Base-by-base conservation (phyloP, 2,113 vertebrate genomes). In the Cyprinodon tularosa region DNA sequence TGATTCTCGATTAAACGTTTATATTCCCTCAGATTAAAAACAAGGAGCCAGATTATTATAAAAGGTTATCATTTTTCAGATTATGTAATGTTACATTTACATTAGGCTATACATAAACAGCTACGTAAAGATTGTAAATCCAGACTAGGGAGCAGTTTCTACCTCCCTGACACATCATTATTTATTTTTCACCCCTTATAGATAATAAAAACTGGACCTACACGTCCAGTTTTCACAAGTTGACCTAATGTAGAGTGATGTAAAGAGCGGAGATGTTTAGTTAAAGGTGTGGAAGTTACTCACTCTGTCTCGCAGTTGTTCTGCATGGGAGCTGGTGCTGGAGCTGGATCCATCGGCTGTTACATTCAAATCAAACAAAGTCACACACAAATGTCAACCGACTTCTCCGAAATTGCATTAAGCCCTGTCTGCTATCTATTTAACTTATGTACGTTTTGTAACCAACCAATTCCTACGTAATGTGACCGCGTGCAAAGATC, bases 261-360 rank as follows among this genome's bases (percentile, higher is more conserved):
- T 62, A 60, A 57, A 10, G 12, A 75, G 17, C 45, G 39, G 47
- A 9, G 1, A 11, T 4, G 22, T n/a, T n/a, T n/a, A 2, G 70
- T 57, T 68, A 2, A 4, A 66, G 39, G 13, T 4, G 17, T 3
- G 20, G 62, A 0, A 68, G 17, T 67, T 12, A 92, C 94, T 94
- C 47, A 95, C 94, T 92, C 91, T 20, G 89, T 73, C 64, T 94
- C 93, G 89, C 88, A 82, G 14, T 94, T 93, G 89, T 71, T 88
- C 38, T 93, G 93, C 60, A 93, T 82, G 5, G 78, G 59, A 62
- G 57, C 48, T 39, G 84, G 71, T 5, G 75, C 36, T n/a, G 82
- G 50, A 57, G 60, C 53, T 1, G 87, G 80, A 64, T 91, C 88
- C 86, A 86, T 89, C 15, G 40, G 39, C n/a, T 14, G 38, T 62